Conservation (phyloP, 2,113 vertebrate species). For the Nicator chloris region DNA sequence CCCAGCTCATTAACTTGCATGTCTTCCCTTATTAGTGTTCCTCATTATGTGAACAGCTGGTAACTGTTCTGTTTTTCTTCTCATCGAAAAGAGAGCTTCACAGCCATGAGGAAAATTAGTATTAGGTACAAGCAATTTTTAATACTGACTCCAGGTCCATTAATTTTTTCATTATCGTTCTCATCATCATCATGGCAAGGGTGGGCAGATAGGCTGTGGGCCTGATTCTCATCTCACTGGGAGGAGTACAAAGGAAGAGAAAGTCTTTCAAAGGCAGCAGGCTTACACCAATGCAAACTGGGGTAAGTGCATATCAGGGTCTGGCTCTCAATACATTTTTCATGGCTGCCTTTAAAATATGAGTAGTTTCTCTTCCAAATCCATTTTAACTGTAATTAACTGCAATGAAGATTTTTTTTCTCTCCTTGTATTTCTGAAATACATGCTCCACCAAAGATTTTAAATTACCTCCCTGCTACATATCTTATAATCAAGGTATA, state of each 20-base stretch:
- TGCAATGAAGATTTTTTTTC: not conserved
- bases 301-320: not conserved
- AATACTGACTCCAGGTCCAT: conserved; percentile 38
- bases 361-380: conserved; percentile 14
- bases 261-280: not conserved
- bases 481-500: not conserved
- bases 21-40: conserved; percentile 36
- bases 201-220: not conserved
- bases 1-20: conserved; percentile 41
- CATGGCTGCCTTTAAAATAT: not conserved
- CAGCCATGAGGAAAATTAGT: conserved; percentile 20
- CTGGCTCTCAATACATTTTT: not conserved
- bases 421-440: conserved; percentile 13
- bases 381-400: conserved; percentile 12
- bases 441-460: not conserved
- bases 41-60: conserved; percentile 54
- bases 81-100: conserved; percentile 10
- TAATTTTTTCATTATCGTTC: conserved; percentile 31
- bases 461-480: not conserved
- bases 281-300: not conserved
- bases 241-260: not conserved
- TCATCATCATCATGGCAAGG: conserved; percentile 25
- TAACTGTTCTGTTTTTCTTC: conserved; percentile 46
- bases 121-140: conserved; percentile 36
- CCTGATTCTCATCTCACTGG: not conserved